Evolutionary conservation across 2,113 vertebrate genomes (phyloP).

Genomic region (Callorhinus ursinus): DNA sequence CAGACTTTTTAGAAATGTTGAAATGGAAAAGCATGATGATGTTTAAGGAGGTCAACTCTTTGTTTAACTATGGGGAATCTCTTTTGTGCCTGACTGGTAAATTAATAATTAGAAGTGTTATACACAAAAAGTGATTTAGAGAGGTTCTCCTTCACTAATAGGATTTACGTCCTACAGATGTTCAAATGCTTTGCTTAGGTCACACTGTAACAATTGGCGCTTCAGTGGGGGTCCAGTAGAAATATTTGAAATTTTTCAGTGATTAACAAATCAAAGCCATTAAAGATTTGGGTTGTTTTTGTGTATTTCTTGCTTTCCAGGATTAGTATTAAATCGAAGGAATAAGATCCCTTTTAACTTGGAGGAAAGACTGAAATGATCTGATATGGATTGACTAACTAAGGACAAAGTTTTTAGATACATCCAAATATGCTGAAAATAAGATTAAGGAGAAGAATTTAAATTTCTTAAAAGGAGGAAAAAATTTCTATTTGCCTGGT

Average conservation of each 20-base stretch:
- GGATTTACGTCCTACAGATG: conserved; percentile 63
- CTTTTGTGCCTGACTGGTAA: background rate
- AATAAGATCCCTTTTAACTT: conserved; percentile 59
- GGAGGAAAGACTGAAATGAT: conserved; percentile 64
- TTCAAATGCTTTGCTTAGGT: conserved; percentile 68
- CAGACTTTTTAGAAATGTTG: background rate
- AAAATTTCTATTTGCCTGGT: background rate
- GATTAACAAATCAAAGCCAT: conserved; percentile 66
- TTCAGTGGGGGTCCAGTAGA: conserved; percentile 54
- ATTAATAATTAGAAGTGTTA: conserved; percentile 73
- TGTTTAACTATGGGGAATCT: background rate
- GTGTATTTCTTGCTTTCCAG: conserved; percentile 49
- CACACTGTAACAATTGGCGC: background rate
- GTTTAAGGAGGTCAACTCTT: conserved; percentile 21
- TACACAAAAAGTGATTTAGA: conserved; percentile 60
- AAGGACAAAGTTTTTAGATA: conserved; percentile 52
- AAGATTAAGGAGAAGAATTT: conserved; percentile 22
- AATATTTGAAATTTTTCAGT: conserved; percentile 56
- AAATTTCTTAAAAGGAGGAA: conserved; percentile 60
- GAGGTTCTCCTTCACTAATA: conserved; percentile 50
- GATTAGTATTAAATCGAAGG: conserved; percentile 48
- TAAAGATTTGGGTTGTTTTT: conserved; percentile 57
- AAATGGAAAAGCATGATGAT: background rate
- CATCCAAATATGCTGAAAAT: conserved; percentile 56
- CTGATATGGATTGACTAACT: background rate